Conservation (phyloP, 2,113 vertebrate species). For the Oreochromis niloticus region DNA sequence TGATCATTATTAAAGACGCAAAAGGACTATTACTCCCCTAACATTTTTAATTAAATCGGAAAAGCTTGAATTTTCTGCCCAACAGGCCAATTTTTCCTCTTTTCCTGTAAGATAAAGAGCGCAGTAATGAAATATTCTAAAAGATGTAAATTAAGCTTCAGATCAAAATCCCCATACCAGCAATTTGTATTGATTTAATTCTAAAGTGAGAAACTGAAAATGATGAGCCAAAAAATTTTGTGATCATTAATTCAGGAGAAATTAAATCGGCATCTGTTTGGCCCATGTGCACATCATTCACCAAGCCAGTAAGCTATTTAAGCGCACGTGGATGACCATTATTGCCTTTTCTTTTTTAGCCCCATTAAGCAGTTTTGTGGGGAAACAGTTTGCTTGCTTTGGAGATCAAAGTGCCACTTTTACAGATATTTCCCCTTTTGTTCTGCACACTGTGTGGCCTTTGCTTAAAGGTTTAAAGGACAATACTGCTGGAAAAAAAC, state of each 20-base stretch:
- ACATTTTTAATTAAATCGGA: not conserved
- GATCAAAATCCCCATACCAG: not conserved
- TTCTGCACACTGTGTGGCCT: conserved; percentile 47
- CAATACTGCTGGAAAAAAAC: conserved; percentile 34
- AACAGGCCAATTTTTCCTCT: not conserved
- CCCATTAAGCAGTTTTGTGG: conserved; percentile 14
- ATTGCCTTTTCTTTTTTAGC: not conserved
- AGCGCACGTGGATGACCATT: not conserved
- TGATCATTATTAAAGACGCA: not conserved
- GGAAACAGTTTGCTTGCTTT: conserved; percentile 28
- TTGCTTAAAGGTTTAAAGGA: conserved; percentile 21
- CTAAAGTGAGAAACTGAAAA: not conserved
- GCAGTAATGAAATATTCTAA: not conserved
- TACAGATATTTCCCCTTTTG: conserved; percentile 24
- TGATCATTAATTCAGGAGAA: conserved; percentile 37
- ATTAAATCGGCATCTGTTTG: not conserved
- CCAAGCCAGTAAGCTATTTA: not conserved
- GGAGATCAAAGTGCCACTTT: conserved; percentile 38
- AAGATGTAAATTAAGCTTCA: not conserved
- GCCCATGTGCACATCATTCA: not conserved
- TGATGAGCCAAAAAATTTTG: not conserved
- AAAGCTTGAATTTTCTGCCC: not conserved
- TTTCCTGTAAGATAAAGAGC: not conserved
- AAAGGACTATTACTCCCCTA: not conserved
- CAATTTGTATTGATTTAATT: not conserved